phyloP scores from a whole-genome alignment of 1,140 invertebrate genomes.

The Caenorhabditis briggsae region DNA sequence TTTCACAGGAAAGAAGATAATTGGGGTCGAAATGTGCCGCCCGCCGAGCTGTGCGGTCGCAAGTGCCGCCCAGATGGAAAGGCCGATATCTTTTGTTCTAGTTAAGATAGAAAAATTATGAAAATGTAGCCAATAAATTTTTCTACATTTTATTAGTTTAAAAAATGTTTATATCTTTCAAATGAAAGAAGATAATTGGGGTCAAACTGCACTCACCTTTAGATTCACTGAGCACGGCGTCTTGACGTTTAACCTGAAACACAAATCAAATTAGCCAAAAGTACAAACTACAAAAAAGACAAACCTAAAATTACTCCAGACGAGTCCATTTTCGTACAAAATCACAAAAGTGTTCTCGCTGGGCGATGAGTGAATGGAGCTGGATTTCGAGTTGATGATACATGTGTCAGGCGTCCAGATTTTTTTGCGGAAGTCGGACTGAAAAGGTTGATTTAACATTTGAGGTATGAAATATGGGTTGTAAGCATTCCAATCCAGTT shows the following conservation, averaged over 20 bases:
- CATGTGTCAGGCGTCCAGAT: constrained; percentile 78
- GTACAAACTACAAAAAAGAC: constrained; percentile 5
- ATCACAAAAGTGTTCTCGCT: constrained; percentile 78
- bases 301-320: constrained; percentile 76
- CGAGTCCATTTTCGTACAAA: constrained; percentile 77
- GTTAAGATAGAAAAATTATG: no score
- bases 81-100: no score
- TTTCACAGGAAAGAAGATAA: no score
- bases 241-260: constrained; percentile 74
- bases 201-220: constrained; percentile 43
- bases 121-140: no score
- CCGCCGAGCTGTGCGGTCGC: no score
- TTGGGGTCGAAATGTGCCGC: no score
- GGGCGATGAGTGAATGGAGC: constrained; percentile 73
- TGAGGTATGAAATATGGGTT: no score
- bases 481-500: no score
- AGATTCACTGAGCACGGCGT: constrained; percentile 77
- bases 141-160: no score
- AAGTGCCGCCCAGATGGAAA: no score
- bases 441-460: constrained; percentile 1
- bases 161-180: neutral
- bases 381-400: constrained; percentile 74
- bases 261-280: neutral
- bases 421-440: constrained; percentile 75
- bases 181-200: no score